Base-by-base conservation (phyloP, 2,797 vertebrate species). In the Alouatta caraya region DNA sequence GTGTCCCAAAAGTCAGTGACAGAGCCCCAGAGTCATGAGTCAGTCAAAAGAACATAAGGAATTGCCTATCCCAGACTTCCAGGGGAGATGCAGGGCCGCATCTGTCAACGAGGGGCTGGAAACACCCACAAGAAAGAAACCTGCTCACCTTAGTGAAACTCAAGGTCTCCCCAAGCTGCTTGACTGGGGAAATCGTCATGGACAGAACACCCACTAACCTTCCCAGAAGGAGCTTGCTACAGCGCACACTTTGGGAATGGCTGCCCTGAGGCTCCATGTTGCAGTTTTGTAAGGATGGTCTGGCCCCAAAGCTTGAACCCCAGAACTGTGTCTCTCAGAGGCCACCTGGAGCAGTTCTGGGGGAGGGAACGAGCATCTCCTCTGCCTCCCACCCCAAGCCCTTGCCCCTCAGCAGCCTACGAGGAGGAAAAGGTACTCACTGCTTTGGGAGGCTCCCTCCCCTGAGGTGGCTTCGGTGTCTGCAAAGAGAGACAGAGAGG, bases 391-490 rank as follows among this genome's bases (percentile, higher is more conserved):
- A 1, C 0, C 39, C 73, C 8, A 26, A 0, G 75, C 2, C 86
- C 44, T 70, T 0, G 0, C 55, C 10, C 21, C 91, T 76, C 3
- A 17, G 11, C 50, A 37, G 13, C 44, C 59, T 12, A 15, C 0
- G 0, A 76, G 85, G 59, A 50, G 52, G 37, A 82, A 39, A 81
- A 70, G 87, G 93, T 98, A 99, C 99, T 99, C 98, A 99, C 99
- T 99, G 99, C 99, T 98, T 95, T 99, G 99, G 59, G 99, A 99
- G 59, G 99, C 98, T 95, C 99, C 99, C 97, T 99, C 99, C 72
- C 99, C 99, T 84, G 99, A 99, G 97, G 99, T 99, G 96, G 99
- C 99, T 98, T 99, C 99, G 5, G 99, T 99, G 98, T 99, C 99
- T 99, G 98, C 52, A 96, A 96, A 97, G 97, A 97, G 55, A 88